A percentile compares a stretch with the other conserved stretches of the same genome.
phyloP scores from a whole-genome alignment of 2,113 vertebrate genomes.

The Phaethornis superciliosus region DNA sequence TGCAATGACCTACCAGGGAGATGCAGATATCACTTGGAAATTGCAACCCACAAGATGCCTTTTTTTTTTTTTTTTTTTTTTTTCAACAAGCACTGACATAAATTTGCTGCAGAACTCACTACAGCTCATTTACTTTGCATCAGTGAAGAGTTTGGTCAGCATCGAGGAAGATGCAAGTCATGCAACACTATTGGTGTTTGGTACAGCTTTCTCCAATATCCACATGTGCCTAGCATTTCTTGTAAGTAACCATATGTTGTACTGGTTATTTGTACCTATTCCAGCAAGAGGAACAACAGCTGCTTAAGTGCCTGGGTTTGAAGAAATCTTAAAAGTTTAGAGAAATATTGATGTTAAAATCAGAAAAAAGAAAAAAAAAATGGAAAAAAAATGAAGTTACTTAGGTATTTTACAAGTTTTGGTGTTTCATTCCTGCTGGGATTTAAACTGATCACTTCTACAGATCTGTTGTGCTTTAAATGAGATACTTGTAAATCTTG shows the following conservation, averaged over 20 bases:
- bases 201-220: neutral
- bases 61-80: no score
- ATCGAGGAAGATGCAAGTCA: neutral
- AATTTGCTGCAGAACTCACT: no score
- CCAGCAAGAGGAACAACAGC: neutral
- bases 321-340: neutral
- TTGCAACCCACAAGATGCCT: neutral
- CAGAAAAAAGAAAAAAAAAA: neutral
- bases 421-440: fast-evolving
- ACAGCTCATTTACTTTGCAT: neutral
- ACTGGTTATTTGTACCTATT: neutral
- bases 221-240: neutral
- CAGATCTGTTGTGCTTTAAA: neutral
- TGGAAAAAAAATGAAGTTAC: neutral
- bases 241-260: neutral
- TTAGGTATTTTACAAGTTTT: neutral
- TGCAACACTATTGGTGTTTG: neutral
- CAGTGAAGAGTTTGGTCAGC: neutral
- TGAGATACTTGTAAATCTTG: neutral
- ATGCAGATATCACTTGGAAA: neutral
- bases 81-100: neutral
- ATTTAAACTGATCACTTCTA: neutral
- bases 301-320: neutral
- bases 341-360: neutral
- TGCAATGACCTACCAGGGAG: neutral